These are phyloP conservation scores for Eublepharis macularius DNA, from an alignment of 2,113 vertebrate genomes.

Conservation along the genomic window DNA sequence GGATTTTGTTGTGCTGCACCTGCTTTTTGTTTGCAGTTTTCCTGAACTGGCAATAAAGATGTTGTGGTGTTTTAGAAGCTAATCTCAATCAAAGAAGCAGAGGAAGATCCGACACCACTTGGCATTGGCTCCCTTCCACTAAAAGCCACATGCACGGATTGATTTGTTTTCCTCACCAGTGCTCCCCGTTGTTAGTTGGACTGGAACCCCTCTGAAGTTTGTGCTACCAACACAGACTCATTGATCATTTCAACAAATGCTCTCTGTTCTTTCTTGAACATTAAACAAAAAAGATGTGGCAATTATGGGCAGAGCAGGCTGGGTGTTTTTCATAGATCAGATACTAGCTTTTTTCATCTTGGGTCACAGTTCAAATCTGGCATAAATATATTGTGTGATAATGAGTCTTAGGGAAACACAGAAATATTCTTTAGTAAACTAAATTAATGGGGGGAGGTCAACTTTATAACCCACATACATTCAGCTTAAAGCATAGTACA, in stretches of 20 bases:
- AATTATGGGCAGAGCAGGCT: neutral
- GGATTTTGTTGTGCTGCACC: slow-evolving; percentile 36
- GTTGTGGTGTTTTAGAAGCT: slow-evolving; percentile 24
- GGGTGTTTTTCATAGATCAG: neutral
- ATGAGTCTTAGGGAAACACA: slow-evolving; percentile 11
- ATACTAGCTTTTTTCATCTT: neutral
- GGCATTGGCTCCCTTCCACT: neutral
- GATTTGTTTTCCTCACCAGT: slow-evolving; percentile 8
- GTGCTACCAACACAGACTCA: neutral
- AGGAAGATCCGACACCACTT: neutral
- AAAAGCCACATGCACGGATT: slow-evolving; percentile 3
- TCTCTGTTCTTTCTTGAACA: neutral
- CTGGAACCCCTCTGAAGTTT: slow-evolving; percentile 23
- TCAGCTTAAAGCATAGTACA: neutral
- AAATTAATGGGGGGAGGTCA: neutral
- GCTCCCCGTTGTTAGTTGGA: neutral
- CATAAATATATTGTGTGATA: neutral
- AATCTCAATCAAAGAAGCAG: slow-evolving; percentile 38
- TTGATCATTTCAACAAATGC: slow-evolving; percentile 15
- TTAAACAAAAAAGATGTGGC: slow-evolving; percentile 13
- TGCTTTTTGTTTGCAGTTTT: slow-evolving; percentile 62
- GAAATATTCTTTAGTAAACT: neutral
- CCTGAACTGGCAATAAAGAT: slow-evolving; percentile 41
- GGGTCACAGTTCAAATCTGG: neutral
- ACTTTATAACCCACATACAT: neutral